These are phyloP conservation scores for Etheostoma spectabile DNA, from an alignment of 2,113 vertebrate genomes.

Conservation along the genomic window DNA sequence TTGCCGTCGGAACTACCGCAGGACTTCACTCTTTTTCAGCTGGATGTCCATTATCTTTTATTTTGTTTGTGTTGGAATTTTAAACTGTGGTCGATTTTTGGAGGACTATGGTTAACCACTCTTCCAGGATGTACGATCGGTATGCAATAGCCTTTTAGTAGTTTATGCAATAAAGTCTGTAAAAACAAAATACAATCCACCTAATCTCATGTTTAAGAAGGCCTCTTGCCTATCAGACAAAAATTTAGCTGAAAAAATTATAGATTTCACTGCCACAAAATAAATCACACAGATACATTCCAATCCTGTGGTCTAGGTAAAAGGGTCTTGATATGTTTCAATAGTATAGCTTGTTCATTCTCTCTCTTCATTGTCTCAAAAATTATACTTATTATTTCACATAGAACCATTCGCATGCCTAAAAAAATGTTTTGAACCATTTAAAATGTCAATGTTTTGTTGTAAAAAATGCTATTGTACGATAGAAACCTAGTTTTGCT, in stretches of 20 bases:
- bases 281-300: not conserved
- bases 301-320: not conserved
- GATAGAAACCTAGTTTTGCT: not conserved
- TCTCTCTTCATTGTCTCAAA: not conserved
- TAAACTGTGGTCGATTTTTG: too few species aligned
- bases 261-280: not conserved
- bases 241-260: not conserved
- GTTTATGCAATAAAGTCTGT: not conserved
- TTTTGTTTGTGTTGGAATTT: too few species aligned
- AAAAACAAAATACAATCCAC: not conserved
- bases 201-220: not conserved
- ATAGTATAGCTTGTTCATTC: not conserved
- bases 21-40: too few species aligned
- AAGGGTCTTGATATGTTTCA: not conserved
- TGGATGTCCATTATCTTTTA: too few species aligned
- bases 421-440: not conserved
- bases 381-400: not conserved
- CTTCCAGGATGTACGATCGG: not conserved
- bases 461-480: not conserved
- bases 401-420: not conserved
- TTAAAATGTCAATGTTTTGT: not conserved
- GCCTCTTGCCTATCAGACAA: not conserved
- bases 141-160: not conserved
- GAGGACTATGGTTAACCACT: too few species aligned
- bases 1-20: too few species aligned